Evolutionary conservation across 1,140 invertebrate genomes (phyloP).

Genomic region (Halotydeus destructor): DNA sequence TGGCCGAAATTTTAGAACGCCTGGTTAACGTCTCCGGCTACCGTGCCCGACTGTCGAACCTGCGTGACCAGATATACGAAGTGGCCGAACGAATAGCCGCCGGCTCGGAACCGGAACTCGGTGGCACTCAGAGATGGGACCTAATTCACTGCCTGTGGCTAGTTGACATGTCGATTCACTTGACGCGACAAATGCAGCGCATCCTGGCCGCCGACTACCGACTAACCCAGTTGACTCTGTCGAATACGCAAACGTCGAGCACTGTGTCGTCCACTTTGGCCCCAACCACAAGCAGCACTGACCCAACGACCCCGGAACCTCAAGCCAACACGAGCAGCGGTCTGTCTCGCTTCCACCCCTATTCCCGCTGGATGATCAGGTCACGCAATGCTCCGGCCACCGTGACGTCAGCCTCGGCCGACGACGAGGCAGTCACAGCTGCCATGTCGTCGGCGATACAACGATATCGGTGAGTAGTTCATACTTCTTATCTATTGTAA

Average conservation of each 20-base stretch:
- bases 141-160: slow-evolving; percentile 10
- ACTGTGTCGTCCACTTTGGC: no score
- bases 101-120: slow-evolving; percentile 1
- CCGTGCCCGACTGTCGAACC: slow-evolving; percentile 6
- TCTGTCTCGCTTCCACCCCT: no score
- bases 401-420: no score
- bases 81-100: slow-evolving; percentile 3
- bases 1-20: slow-evolving; percentile 9
- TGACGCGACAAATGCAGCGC: slow-evolving; percentile 10
- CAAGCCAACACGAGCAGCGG: no score
- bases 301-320: no score
- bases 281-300: no score
- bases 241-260: not conserved
- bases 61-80: slow-evolving; percentile 10
- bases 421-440: no score
- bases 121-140: slow-evolving; percentile 2
- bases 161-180: slow-evolving; percentile 5
- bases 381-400: no score
- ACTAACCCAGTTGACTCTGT: slow-evolving; percentile 1
- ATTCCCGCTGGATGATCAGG: no score
- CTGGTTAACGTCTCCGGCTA: slow-evolving; percentile 8
- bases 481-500: no score
- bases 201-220: slow-evolving; percentile 7
- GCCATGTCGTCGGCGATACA: no score
- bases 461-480: no score